Conservation (phyloP, 2,797 vertebrate genomes). For the Chaunax sp. region DNA sequence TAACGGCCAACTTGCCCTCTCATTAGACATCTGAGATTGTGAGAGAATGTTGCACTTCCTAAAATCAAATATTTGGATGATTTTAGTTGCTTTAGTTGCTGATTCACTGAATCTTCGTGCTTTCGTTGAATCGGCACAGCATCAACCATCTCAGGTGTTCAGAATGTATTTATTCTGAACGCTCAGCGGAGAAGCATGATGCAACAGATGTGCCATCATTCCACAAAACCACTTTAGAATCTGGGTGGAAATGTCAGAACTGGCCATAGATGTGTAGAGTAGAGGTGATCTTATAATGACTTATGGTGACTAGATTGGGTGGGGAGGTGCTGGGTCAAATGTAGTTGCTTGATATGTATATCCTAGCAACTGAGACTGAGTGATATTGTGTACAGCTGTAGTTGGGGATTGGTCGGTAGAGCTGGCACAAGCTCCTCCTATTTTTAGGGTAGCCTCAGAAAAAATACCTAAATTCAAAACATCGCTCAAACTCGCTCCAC, state of each 20-base stretch:
- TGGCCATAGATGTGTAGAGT: conserved; percentile 43
- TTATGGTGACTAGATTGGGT: conserved; percentile 28
- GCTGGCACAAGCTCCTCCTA: conserved; percentile 86
- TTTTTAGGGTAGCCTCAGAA: conserved; percentile 83
- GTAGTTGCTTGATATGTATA: conserved; percentile 91
- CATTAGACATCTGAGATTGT: background rate
- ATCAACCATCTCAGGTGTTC: conserved; percentile 20
- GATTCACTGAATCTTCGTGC: background rate
- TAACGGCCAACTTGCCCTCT: background rate
- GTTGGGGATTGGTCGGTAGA: conserved; percentile 90
- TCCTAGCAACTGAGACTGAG: conserved; percentile 87
- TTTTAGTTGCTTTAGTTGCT: background rate
- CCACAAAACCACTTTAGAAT: conserved; percentile 51
- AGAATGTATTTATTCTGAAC: conserved; percentile 26
- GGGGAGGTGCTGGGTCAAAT: conserved; percentile 60
- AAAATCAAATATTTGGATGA: background rate
- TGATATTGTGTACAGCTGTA: conserved; percentile 84
- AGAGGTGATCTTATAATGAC: conserved; percentile 69
- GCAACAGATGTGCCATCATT: conserved; percentile 45
- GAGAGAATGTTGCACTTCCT: conserved; percentile 33
- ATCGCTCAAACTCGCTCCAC: conserved; percentile 85
- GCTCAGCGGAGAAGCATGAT: conserved; percentile 52
- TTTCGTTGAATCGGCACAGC: conserved; percentile 41
- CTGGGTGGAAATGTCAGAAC: conserved; percentile 68
- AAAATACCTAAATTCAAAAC: conserved; percentile 90